phyloP scores from a whole-genome alignment of 30 jellyfish, hydroid and myxozoan genomes.

The Aurelia aurita complex sp. Pacific region DNA sequence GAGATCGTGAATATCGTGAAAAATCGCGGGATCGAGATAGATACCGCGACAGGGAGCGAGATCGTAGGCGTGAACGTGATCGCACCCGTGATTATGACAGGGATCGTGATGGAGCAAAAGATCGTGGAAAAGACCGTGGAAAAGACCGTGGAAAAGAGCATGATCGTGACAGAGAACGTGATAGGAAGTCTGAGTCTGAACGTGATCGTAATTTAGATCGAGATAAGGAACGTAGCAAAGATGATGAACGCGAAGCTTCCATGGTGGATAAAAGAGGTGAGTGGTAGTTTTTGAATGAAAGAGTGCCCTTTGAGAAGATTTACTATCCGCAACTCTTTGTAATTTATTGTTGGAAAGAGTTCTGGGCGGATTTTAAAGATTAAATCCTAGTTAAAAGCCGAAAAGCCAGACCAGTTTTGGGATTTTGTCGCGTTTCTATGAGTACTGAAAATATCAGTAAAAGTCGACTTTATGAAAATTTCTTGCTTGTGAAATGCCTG shows the following conservation, averaged over 20 bases:
- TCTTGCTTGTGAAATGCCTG: too few relatives aligned
- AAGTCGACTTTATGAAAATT: too few relatives aligned
- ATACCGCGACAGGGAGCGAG: conserved; percentile 49
- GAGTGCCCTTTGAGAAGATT: too few relatives aligned
- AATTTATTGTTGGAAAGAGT: too few relatives aligned
- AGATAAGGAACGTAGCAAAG: conserved; percentile 38
- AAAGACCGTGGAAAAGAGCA: conserved; percentile 32
- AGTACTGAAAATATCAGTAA: too few relatives aligned
- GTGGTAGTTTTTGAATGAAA: background rate
- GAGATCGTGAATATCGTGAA: conserved; percentile 18
- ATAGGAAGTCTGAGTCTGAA: conserved; percentile 6
- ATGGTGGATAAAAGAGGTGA: background rate
- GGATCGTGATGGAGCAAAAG: conserved; percentile 37
- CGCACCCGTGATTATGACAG: conserved; percentile 13
- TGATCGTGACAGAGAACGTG: conserved; percentile 34
- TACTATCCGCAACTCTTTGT: too few relatives aligned
- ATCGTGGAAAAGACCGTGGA: conserved; percentile 17
- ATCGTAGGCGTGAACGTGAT: conserved; percentile 8
- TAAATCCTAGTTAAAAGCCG: too few relatives aligned
- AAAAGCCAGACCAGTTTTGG: too few relatives aligned
- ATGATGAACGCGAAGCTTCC: conserved; percentile 9
- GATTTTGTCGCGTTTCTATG: too few relatives aligned
- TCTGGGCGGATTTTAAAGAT: too few relatives aligned
- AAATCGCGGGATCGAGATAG: conserved; percentile 34
- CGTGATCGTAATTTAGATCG: conserved; percentile 37